Base-by-base conservation (phyloP, 2,113 vertebrate genomes). In the Danionella cerebrum region DNA sequence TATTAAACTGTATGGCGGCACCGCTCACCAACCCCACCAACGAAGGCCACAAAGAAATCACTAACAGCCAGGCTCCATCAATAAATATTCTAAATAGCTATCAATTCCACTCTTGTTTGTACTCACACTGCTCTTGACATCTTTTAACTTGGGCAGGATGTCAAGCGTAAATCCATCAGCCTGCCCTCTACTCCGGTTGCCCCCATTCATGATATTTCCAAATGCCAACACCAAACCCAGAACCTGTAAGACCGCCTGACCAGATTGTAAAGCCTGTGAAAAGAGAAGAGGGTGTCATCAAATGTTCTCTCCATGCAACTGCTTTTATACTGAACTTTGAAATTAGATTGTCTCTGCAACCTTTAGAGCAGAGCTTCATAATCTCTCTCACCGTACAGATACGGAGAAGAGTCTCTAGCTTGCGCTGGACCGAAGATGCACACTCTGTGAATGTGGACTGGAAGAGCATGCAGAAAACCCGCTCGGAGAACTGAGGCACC, bases 91-190 rank as follows among this genome's bases (percentile, higher is more conserved):
- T n/a, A n/a, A n/a, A n/a, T n/a, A n/a, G n/a, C n/a, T n/a, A n/a
- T n/a, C n/a, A n/a, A n/a, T n/a, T n/a, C n/a, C n/a, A n/a, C n/a
- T 62, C 5, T 13, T 1, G 27, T 33, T n/a, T 19, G 18, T 57
- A 93, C 95, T 94, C 88, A 98, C 95, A 53, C 91, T 95, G 87
- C 94, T 97, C 82, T 97, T 97, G 51, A 98, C 95, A 70, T 98
- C 96, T 85, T 96, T 97, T 53, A 98, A 85, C 80, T 98, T 98
- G 47, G 95, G 94, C 74, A 98, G 87, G 71, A 98, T 95, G 78
- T 97, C 95, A 62, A 97, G 77, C 42, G 88, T 88, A 84, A 97
- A 98, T 4, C 94, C 95, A 62, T 98, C 95, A 0, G 96, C 96
- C 69, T 98, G 96, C 41, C 96, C 96, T 68, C 95, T 84, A 5